Percentiles rank a stretch among this genome's conserved stretches.
phyloP scores from a whole-genome alignment of 2,888 invertebrate species.

The Drosophila diplacantha region DNA sequence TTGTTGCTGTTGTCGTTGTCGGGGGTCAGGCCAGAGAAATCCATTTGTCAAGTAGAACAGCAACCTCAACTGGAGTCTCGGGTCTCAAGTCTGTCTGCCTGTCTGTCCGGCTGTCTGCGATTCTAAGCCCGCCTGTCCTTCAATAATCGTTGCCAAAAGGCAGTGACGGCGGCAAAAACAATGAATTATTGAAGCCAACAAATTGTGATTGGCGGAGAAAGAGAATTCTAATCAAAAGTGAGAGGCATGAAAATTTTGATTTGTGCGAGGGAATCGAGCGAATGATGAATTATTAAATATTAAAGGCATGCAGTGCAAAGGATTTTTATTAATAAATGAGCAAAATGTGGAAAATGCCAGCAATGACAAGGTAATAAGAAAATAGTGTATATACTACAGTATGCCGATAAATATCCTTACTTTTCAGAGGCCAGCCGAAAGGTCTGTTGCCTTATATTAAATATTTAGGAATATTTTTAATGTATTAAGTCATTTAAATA shows the following conservation, averaged over 20 bases:
- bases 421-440: too few relatives aligned
- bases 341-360: background rate
- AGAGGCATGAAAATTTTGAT: slow-evolving; percentile 33
- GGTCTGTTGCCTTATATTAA: background rate
- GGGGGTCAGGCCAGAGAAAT: slow-evolving; percentile 38
- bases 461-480: background rate
- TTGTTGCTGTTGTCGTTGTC: slow-evolving; percentile 17
- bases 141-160: slow-evolving; percentile 39
- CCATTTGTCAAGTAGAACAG: slow-evolving; percentile 50
- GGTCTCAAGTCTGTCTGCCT: slow-evolving; percentile 4
- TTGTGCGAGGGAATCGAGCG: slow-evolving; percentile 12
- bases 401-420: background rate
- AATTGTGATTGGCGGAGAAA: slow-evolving; percentile 24
- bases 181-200: slow-evolving; percentile 39
- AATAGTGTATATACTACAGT: background rate
- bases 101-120: slow-evolving; percentile 18
- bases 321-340: slow-evolving; percentile 6
- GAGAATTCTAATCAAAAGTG: slow-evolving; percentile 34
- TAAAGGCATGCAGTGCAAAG: background rate
- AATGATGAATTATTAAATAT: slow-evolving; percentile 21
- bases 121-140: slow-evolving; percentile 40
- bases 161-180: slow-evolving; percentile 36
- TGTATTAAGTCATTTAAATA: background rate
- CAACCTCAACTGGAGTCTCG: slow-evolving; percentile 31
- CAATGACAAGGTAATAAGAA: background rate